These are phyloP conservation scores for Caenorhabditis zanzibari DNA, from an alignment of 2,888 invertebrate genomes.

Conservation along the genomic window DNA sequence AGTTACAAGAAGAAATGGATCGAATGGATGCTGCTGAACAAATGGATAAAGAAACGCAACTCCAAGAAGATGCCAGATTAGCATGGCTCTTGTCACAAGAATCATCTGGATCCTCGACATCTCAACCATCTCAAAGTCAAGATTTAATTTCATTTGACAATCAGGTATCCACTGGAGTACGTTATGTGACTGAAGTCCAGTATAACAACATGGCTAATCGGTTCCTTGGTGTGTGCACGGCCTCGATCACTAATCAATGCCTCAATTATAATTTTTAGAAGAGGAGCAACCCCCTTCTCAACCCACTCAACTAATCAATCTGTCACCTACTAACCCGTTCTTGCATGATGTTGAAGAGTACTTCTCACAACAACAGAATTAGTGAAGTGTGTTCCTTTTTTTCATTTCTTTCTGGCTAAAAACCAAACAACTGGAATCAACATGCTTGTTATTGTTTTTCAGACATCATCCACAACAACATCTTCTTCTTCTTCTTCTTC, in stretches of 20 bases:
- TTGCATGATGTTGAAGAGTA: slow-evolving; percentile 60
- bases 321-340: slow-evolving; percentile 64
- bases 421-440: slow-evolving; percentile 26
- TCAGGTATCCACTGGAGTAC: slow-evolving; percentile 12
- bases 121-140: slow-evolving; percentile 5
- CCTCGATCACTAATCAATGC: not conserved
- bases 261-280: slow-evolving; percentile 9
- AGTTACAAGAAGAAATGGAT: slow-evolving; percentile 59
- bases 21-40: slow-evolving; percentile 30
- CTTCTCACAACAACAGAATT: slow-evolving; percentile 34
- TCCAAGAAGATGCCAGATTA: slow-evolving; percentile 41
- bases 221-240: slow-evolving; percentile 53
- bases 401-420: slow-evolving; percentile 18
- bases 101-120: not conserved
- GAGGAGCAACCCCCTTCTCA: slow-evolving; percentile 39
- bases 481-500: slow-evolving; percentile 23
- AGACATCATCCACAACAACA: slow-evolving; percentile 30
- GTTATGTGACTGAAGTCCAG: slow-evolving; percentile 26
- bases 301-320: slow-evolving; percentile 19
- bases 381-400: slow-evolving; percentile 49
- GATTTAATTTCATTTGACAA: slow-evolving; percentile 51
- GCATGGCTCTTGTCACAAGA: slow-evolving; percentile 45
- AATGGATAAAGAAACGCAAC: slow-evolving; percentile 43
- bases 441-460: slow-evolving; percentile 51
- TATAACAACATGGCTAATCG: slow-evolving; percentile 58